Base-by-base conservation (phyloP, 2,888 invertebrate genomes). In the Eustalomyia histrio region DNA sequence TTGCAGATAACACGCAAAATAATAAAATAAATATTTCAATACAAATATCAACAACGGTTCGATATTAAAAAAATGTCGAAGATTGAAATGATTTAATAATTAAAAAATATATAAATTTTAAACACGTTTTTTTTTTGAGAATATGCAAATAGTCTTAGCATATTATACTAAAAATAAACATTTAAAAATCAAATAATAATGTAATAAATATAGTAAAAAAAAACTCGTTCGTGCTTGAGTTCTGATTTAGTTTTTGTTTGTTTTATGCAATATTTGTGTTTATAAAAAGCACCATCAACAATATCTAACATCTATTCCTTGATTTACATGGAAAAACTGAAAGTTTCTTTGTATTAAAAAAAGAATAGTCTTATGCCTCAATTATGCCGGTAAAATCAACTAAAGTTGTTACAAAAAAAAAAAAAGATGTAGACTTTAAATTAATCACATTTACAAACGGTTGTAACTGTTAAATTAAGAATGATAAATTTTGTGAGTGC, bases 1-100 rank as follows among this genome's bases (percentile, higher is more conserved):
- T 76, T 81, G 84, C 83, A 82, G 81, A 81, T 76, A 76, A 76
- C 61, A 75, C 80, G 80, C 75, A 63, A 12, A 50, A 63, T 4
- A 57, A 68, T 39, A n/a, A 18, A 29, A 43, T 12, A 39, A 71
- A 76, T 58, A 47, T n/a, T 47, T n/a, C 6, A 47, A 47, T 47
- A n/a, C n/a, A 43, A 67, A 55, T 57, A 57, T 29, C 16, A 18
- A 55, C 14, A 68, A 52, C 35, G 60, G 52, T 24, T 67, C 60
- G 29, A 67, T 18, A n/a, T 16, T 35, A 52, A 67, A 43, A 16
- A 39, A 29, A 58, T 17, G 16, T 12, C 43, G 18, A n/a, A 67
- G 33, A 75, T 68, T 53, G 60, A 53, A 53, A 29, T 60, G 50
- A 53, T 67, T 67, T 61, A 67, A 75, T 53, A 53, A 18, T 33